Evolutionary conservation across 1,140 invertebrate genomes (phyloP).

Genomic region (Agrypnia vestita): DNA sequence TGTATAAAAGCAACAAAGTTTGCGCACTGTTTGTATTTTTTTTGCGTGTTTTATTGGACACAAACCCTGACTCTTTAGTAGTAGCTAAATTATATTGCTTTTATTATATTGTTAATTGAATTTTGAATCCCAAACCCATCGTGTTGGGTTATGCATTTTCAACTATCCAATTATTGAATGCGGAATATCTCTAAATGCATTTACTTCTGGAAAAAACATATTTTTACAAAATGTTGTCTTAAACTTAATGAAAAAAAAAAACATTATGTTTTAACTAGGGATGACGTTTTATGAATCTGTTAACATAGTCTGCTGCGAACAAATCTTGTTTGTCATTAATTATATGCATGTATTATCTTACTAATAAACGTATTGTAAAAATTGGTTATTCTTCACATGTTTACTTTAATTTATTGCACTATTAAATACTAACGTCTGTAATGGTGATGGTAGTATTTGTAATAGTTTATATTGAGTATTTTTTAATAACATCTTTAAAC

Average conservation of each 20-base stretch:
- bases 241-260: neutral
- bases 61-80: constrained; percentile 28
- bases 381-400: neutral
- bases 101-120: neutral
- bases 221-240: neutral
- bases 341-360: constrained; percentile 9
- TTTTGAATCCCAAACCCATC: neutral
- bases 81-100: constrained; percentile 7
- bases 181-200: too few species aligned
- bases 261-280: constrained; percentile 1
- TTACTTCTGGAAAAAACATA: too few species aligned
- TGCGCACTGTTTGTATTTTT: constrained; percentile 30
- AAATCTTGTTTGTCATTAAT: constrained; percentile 1
- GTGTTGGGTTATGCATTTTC: too few species aligned
- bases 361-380: neutral
- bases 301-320: constrained; percentile 1
- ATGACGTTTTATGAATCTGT: neutral
- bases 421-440: constrained; percentile 4
- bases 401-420: constrained; percentile 4
- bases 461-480: neutral
- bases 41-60: constrained; percentile 29
- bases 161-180: too few species aligned
- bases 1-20: constrained; percentile 30
- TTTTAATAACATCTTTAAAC: too few species aligned
- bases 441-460: constrained; percentile 27